phyloP scores from a whole-genome alignment of 2,113 vertebrate species.

The Indri indri region DNA sequence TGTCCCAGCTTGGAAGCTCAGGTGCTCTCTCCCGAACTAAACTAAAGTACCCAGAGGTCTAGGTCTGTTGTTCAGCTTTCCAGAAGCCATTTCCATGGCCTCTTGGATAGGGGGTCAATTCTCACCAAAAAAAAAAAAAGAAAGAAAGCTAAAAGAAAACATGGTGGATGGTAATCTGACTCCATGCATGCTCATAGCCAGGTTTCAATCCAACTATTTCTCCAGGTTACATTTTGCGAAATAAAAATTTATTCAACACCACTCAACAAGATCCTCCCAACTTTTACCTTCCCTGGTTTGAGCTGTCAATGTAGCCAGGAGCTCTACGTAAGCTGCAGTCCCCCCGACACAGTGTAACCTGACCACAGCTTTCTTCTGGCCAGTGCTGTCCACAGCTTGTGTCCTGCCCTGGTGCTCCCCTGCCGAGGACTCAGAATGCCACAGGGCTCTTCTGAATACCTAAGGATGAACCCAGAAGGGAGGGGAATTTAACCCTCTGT shows the following conservation, averaged over 20 bases:
- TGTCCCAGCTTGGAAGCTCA: not conserved
- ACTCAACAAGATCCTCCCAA: not conserved
- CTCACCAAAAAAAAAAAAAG: not conserved
- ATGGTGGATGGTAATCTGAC: not conserved
- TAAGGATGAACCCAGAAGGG: not conserved
- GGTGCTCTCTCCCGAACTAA: not conserved
- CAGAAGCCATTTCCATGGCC: not conserved
- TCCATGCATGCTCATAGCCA: not conserved
- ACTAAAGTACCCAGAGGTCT: not conserved
- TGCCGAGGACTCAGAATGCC: not conserved
- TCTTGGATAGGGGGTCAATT: not conserved
- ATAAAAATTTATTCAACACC: not conserved
- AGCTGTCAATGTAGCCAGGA: not conserved
- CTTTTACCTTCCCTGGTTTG: not conserved
- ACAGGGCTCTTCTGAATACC: not conserved
- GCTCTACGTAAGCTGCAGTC: not conserved
- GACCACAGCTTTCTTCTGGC: not conserved
- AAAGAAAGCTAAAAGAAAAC: not conserved
- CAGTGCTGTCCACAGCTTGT: not conserved
- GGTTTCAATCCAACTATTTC: not conserved
- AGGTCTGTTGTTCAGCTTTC: not conserved
- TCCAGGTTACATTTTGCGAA: not conserved
- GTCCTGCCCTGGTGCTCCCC: not conserved
- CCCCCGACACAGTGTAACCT: rapidly evolving
- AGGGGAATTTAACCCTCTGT: not conserved